phyloP scores from a whole-genome alignment of 2,888 invertebrate genomes.

The Noctua janthe region DNA sequence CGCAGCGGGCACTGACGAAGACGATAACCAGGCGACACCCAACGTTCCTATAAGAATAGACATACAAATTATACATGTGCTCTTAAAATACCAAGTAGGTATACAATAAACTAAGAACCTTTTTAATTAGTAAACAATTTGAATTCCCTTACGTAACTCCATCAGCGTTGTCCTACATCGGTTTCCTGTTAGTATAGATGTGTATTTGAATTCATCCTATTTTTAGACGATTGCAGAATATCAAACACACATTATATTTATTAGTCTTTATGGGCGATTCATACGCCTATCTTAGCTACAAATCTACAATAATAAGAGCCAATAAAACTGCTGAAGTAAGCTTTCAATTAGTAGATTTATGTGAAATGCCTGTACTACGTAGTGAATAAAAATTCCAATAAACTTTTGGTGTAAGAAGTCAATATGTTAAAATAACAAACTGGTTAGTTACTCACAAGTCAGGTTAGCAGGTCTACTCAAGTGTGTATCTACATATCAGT shows the following conservation, averaged over 20 bases:
- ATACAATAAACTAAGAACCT: conserved; percentile 1
- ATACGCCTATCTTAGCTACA: conserved; percentile 11
- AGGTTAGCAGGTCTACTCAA: conserved; percentile 49
- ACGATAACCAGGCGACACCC: conserved; percentile 46
- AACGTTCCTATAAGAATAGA: conserved; percentile 45
- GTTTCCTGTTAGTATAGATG: conserved; percentile 55
- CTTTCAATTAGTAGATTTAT: conserved; percentile 10
- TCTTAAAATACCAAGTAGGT: conserved; percentile 6
- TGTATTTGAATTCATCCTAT: conserved; percentile 57
- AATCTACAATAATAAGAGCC: conserved; percentile 4
- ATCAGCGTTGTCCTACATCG: conserved; percentile 56
- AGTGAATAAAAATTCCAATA: background rate
- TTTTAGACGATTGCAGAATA: conserved; percentile 57
- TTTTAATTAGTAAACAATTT: conserved; percentile 27
- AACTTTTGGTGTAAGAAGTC: background rate
- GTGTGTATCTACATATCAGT: conserved; percentile 40
- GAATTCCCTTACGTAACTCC: conserved; percentile 39
- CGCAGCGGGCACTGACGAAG: conserved; percentile 24
- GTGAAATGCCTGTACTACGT: background rate
- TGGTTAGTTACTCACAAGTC: conserved; percentile 18
- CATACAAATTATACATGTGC: conserved; percentile 33
- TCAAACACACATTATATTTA: conserved; percentile 32
- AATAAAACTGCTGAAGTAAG: conserved; percentile 8
- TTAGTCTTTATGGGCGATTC: conserved; percentile 17
- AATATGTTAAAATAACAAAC: background rate